phyloP scores from a whole-genome alignment of 2,888 invertebrate genomes.

The Drosophila hawaiiensis region DNA sequence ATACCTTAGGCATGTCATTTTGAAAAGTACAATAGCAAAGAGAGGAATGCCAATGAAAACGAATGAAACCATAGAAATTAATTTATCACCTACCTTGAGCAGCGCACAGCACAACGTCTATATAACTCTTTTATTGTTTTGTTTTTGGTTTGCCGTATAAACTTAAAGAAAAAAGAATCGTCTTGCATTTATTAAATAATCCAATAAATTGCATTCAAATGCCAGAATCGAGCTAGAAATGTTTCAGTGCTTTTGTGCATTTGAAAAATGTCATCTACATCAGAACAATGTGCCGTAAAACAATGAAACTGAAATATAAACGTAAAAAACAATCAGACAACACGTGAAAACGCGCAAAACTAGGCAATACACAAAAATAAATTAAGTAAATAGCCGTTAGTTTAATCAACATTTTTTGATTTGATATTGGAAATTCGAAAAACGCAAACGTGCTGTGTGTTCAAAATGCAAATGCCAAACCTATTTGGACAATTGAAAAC shows the following conservation, averaged over 20 bases:
- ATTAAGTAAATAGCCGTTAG: slow-evolving; percentile 39
- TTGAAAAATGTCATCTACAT: slow-evolving; percentile 50
- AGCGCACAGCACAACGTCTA: slow-evolving; percentile 63
- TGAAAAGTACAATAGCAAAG: slow-evolving; percentile 67
- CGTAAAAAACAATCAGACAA: slow-evolving; percentile 50
- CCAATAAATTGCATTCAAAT: slow-evolving; percentile 43
- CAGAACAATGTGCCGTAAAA: slow-evolving; percentile 62
- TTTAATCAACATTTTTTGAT: slow-evolving; percentile 1
- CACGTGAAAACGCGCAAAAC: slow-evolving; percentile 57
- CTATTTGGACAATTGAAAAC: slow-evolving; percentile 66
- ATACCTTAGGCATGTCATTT: slow-evolving; percentile 61
- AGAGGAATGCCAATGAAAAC: slow-evolving; percentile 75
- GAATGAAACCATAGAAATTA: slow-evolving; percentile 79
- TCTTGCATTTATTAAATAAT: slow-evolving; percentile 58
- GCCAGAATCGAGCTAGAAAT: slow-evolving; percentile 38
- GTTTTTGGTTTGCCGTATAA: slow-evolving; percentile 58
- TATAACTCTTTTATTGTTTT: slow-evolving; percentile 68
- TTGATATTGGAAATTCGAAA: slow-evolving; percentile 27
- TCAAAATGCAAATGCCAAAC: slow-evolving; percentile 74
- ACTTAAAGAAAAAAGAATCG: slow-evolving; percentile 37
- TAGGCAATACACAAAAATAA: slow-evolving; percentile 38
- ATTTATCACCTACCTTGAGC: slow-evolving; percentile 77
- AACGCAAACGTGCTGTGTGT: slow-evolving; percentile 45
- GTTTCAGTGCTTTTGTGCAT: slow-evolving; percentile 28
- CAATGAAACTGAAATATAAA: slow-evolving; percentile 59